Evolutionary conservation across 23 tunicate species (phyloP), one percentile per base, ranked within the genome.

Genomic region (Halocynthia roretzi): DNA sequence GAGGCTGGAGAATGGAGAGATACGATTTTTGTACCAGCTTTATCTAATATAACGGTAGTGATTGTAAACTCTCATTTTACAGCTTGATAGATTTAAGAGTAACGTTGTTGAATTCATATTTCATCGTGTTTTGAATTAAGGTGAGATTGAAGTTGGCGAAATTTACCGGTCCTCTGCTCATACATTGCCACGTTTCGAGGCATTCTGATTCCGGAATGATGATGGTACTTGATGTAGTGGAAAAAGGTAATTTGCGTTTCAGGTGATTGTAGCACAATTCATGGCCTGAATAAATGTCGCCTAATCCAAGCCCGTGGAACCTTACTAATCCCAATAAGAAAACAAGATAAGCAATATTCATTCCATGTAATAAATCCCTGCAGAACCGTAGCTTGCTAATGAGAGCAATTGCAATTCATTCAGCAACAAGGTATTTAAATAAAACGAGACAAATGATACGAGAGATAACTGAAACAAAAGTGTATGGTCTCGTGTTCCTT

Each of bases 191-290:
- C 60, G n/a, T 85, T 10, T 75, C 78, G n/a, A 53, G 60, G 50
- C 83, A 85, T 80, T 75, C 68, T 56, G 90, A 85, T 67, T 22
- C 68, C 6, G 90, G 90, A 6, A 85, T 85, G 90, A 85, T 85
- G 90, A 80, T 85, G 84, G 84, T 82, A 7, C 48, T 68, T 8
- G 84, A 76, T 53, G 12, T 51, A 0, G 80, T 76, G n/a, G 56
- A 51, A 44, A 72, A 72, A 72, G 60, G 60, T 50, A 50, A 19
- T 12, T 22, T 21, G 2, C 44, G 72, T 68, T 31, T 31, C 44
- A 31, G 2, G 44, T 31, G 44, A 31, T 31, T 31, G 44, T 31
- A 31, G 44, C 44, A 31, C 44, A 31, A 17, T n/a, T 68, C 18
- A 4, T 2, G 2, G 21, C 14, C 18, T 1, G 14, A 68, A 68